A percentile compares a stretch with the other conserved stretches of the same genome.
Conservation (phyloP, 2,888 invertebrate species). For the Limnephilus lunatus region DNA sequence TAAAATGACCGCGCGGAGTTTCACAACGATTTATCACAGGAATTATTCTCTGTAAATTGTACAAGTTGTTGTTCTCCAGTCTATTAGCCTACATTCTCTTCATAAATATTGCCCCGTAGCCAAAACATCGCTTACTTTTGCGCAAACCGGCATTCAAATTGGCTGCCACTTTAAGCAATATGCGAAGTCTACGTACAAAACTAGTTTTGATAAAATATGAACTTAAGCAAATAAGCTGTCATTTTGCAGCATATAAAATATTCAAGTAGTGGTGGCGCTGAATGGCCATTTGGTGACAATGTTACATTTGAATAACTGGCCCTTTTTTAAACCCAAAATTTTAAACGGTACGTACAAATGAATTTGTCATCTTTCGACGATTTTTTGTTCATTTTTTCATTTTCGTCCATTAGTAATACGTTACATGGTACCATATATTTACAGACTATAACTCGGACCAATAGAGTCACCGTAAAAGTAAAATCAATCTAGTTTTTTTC, state of each 20-base stretch:
- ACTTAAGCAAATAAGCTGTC: not conserved
- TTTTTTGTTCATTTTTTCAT: too few species aligned
- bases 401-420: too few species aligned
- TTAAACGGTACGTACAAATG: too few species aligned
- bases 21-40: not conserved
- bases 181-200: not conserved
- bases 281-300: too few species aligned
- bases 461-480: too few species aligned
- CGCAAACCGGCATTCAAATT: conserved; percentile 13
- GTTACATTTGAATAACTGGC: too few species aligned
- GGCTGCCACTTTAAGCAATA: conserved; percentile 2
- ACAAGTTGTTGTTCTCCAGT: not conserved
- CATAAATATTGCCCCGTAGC: not conserved
- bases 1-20: not conserved
- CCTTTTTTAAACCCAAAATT: too few species aligned
- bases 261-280: not conserved
- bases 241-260: not conserved
- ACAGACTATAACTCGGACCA: too few species aligned
- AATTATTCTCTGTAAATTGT: not conserved
- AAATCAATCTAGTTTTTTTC: too few species aligned
- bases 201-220: not conserved
- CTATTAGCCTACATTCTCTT: conserved; percentile 29
- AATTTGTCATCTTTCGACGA: too few species aligned
- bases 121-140: conserved; percentile 20
- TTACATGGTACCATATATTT: too few species aligned